phyloP scores from a whole-genome alignment of 2,888 invertebrate species.

The Cybosia mesomella region DNA sequence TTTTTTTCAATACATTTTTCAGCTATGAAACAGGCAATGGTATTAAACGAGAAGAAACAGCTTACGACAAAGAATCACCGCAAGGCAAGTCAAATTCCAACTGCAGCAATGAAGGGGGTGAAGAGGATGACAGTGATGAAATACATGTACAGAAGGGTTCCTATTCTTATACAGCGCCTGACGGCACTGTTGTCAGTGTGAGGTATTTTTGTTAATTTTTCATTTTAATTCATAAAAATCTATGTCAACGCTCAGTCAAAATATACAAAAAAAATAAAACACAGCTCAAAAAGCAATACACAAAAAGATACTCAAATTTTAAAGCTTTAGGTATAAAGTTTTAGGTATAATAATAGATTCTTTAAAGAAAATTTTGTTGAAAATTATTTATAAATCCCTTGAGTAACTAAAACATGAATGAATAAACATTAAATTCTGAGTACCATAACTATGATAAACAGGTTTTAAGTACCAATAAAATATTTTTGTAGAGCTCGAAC shows the following conservation, averaged over 20 bases:
- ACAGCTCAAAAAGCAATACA: background rate
- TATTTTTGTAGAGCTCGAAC: too few species aligned
- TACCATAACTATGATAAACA: background rate
- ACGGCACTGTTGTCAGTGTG: slow-evolving; percentile 89
- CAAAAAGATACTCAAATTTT: background rate
- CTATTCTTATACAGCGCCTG: slow-evolving; percentile 90
- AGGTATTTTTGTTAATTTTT: slow-evolving; percentile 65
- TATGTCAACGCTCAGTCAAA: background rate
- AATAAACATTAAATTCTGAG: background rate
- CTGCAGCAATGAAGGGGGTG: slow-evolving; percentile 81
- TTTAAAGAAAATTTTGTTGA: background rate
- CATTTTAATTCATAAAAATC: background rate
- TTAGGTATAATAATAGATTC: background rate
- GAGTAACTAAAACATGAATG: background rate
- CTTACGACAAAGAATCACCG: slow-evolving; percentile 89
- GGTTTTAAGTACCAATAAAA: background rate
- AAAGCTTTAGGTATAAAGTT: background rate
- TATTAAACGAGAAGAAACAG: slow-evolving; percentile 91
- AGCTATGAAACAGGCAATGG: slow-evolving; percentile 94
- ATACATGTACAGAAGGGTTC: slow-evolving; percentile 89
- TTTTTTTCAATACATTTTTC: slow-evolving; percentile 19
- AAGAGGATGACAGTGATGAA: slow-evolving; percentile 85
- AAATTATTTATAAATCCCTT: background rate
- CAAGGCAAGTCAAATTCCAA: slow-evolving; percentile 73
- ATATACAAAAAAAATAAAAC: too few species aligned